Conservation (phyloP, 2,888 invertebrate species). For the Drosophila pegasa region DNA sequence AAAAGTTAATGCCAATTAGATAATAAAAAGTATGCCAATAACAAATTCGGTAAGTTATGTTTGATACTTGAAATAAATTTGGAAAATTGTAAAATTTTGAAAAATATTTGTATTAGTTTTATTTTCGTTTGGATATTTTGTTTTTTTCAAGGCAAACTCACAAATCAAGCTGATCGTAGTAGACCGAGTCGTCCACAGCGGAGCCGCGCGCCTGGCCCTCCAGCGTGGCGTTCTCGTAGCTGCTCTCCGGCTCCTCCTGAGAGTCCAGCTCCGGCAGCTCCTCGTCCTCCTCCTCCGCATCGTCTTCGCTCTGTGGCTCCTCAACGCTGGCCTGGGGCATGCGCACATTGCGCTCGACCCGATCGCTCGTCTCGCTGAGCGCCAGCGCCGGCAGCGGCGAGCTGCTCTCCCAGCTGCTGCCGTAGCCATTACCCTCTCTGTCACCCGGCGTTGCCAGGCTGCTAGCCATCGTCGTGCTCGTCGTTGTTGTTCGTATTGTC, state of each 20-base stretch:
- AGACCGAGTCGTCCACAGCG: constrained; percentile 80
- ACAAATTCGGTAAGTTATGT: constrained; percentile 25
- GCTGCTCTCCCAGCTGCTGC: constrained; percentile 63
- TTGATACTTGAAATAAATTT: constrained; percentile 35
- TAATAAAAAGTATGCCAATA: constrained; percentile 27
- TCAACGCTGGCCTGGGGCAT: constrained; percentile 57
- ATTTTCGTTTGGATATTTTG: constrained; percentile 9
- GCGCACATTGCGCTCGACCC: constrained; percentile 80
- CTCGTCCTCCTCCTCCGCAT: constrained; percentile 45
- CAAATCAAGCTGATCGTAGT: constrained; percentile 83
- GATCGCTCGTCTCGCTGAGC: constrained; percentile 79
- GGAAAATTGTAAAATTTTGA: constrained; percentile 37
- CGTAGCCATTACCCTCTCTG: constrained; percentile 12
- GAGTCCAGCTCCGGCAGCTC: constrained; percentile 50
- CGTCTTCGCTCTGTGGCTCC: constrained; percentile 44
- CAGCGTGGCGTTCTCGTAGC: constrained; percentile 75
- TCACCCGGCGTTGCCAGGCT: constrained; percentile 53
- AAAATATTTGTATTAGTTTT: constrained; percentile 36
- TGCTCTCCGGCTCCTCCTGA: constrained; percentile 53
- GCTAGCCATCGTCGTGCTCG: constrained; percentile 59
- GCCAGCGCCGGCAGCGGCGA: constrained; percentile 66
- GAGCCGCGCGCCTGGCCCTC: constrained; percentile 66
- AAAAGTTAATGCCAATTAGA: constrained; percentile 64
- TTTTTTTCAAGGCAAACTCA: constrained; percentile 75
- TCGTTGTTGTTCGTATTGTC: constrained; percentile 24